Base-by-base conservation (phyloP, 2,113 vertebrate genomes). In the Thunnus thynnus region DNA sequence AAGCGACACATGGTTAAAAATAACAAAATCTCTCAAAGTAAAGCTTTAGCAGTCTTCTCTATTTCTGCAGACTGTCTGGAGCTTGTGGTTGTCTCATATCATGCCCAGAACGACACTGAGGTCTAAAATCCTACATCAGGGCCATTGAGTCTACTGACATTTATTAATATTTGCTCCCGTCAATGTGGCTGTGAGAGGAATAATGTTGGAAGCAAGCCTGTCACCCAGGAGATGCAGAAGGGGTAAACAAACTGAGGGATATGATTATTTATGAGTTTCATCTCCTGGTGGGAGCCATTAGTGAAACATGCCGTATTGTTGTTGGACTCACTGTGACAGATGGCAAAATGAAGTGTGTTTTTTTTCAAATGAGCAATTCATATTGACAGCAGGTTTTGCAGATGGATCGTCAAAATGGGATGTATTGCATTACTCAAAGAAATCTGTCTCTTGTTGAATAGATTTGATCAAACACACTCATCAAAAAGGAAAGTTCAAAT, bases 231-330 rank as follows among this genome's bases (percentile, higher is more conserved):
- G 47, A 88, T 48, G 67, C 62, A 78, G 70, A 72, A 13, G 57
- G 47, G 61, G 22, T 76, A 82, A 86, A 89, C 68, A 85, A 75
- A 85, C 64, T 32, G n/a, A 67, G 77, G 17, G 25, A 48, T 52
- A 72, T 63, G 69, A 56, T 90, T 83, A 87, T 86, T 90, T 78
- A 90, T 81, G 62, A 54, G 74, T 52, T 17, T 54, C 74, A 74
- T 70, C 62, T 80, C 65, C 78, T 86, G 58, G 75, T 80, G 82
- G 71, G 74, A 90, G 74, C 54, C 6, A 69, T 84, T 50, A 62
- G 51, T 14, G 22, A 79, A 82, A 87, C 78, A 76, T 73, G 62
- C 48, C 56, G 55, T 80, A 56, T 85, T 87, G 80, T 65, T 32
- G 52, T 83, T 83, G 85, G 85, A 83, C 27, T 60, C 14, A 8